Conservation (phyloP, 2,888 invertebrate species). For the Hemithea aestivaria region DNA sequence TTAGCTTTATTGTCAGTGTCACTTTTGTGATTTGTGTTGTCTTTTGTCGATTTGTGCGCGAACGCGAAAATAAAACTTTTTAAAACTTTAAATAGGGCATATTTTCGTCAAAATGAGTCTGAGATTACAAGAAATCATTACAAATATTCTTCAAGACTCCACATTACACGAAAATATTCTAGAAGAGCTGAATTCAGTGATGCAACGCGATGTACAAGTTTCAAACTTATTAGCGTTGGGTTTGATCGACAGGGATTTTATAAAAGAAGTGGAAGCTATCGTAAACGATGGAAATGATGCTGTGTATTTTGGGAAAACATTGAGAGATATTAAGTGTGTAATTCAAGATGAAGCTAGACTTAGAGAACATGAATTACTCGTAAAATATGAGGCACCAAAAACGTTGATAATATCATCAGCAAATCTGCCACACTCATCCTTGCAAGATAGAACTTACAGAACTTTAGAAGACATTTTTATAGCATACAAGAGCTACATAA, state of each 20-base stretch:
- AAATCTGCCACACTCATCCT: constrained; percentile 45
- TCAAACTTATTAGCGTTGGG: constrained; percentile 26
- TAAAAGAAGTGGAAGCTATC: constrained; percentile 46
- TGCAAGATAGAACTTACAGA: constrained; percentile 47
- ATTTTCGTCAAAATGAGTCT: constrained; percentile 1
- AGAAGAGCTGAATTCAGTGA: constrained; percentile 5
- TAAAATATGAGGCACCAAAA: constrained; percentile 43
- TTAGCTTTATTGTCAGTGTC: too few species aligned
- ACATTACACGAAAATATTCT: constrained; percentile 3
- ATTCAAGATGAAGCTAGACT: constrained; percentile 38
- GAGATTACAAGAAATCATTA: constrained; percentile 3
- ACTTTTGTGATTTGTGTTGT: too few species aligned
- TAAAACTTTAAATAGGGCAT: too few species aligned
- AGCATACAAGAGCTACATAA: constrained; percentile 39
- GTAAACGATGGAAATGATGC: constrained; percentile 20
- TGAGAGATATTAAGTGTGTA: constrained; percentile 52
- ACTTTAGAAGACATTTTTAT: constrained; percentile 44
- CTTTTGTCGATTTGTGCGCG: too few species aligned
- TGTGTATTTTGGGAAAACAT: constrained; percentile 56
- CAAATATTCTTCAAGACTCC: neutral
- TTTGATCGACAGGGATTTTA: constrained; percentile 45
- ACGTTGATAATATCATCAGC: constrained; percentile 42
- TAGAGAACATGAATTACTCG: constrained; percentile 50
- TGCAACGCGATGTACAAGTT: constrained; percentile 7
- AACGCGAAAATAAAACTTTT: too few species aligned